phyloP scores from a whole-genome alignment of 2,113 vertebrate genomes.

The Eurystomus gularis region DNA sequence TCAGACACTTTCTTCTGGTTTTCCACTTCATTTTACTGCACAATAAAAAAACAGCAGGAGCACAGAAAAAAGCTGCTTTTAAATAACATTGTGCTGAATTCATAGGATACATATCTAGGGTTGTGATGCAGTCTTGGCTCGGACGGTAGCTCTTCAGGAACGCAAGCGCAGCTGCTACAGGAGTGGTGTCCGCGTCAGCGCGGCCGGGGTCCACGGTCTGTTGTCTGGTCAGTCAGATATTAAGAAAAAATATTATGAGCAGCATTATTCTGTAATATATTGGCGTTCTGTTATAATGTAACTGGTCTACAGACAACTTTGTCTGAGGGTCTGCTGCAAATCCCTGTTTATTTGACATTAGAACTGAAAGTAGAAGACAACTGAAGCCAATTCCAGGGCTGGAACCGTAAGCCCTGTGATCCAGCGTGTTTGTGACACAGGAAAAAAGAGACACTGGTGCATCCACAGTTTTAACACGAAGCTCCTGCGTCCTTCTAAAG shows the following conservation, averaged over 20 bases:
- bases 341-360: background rate
- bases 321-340: background rate
- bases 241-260: background rate
- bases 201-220: background rate
- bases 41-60: background rate
- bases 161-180: no score
- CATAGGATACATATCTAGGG: background rate
- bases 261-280: background rate
- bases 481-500: background rate
- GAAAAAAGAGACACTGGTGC: background rate
- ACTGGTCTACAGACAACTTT: background rate
- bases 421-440: background rate
- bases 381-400: background rate
- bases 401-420: background rate
- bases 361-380: background rate
- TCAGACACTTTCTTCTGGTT: background rate
- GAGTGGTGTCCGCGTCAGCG: background rate
- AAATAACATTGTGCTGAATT: background rate
- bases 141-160: background rate
- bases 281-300: background rate
- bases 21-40: background rate
- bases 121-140: background rate
- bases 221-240: background rate
- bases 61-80: background rate
- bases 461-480: background rate